These are phyloP conservation scores for Tanytarsus gracilentus DNA, from an alignment of 2,888 invertebrate genomes.

Conservation along the genomic window DNA sequence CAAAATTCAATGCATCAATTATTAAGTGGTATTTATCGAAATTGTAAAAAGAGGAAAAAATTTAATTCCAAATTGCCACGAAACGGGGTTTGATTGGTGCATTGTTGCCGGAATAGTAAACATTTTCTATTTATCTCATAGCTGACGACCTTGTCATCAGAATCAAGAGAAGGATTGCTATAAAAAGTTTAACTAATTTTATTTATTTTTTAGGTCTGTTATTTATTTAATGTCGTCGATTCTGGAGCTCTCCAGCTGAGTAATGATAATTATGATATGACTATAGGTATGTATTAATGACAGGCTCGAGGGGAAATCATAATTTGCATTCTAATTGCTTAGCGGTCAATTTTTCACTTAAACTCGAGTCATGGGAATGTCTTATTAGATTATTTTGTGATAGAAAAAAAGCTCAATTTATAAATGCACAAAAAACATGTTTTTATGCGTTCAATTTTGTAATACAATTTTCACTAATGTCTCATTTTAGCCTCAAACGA, in stretches of 20 bases:
- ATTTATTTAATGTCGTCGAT: slow-evolving; percentile 13
- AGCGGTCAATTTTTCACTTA: too few species aligned
- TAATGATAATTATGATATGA: slow-evolving; percentile 72
- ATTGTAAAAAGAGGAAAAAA: background rate
- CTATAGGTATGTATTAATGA: slow-evolving; percentile 56
- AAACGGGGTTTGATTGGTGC: slow-evolving; percentile 8
- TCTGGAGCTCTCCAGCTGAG: slow-evolving; percentile 70
- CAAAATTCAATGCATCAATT: background rate
- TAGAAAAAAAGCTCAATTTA: background rate
- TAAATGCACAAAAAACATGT: background rate
- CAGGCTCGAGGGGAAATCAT: too few species aligned
- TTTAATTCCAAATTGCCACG: slow-evolving; percentile 17
- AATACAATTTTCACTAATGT: slow-evolving; percentile 31
- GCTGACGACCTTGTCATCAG: background rate
- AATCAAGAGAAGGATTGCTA: background rate
- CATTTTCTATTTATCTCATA: background rate
- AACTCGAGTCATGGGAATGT: too few species aligned
- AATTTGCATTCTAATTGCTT: too few species aligned
- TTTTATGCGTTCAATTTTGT: slow-evolving; percentile 1
- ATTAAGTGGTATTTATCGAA: background rate
- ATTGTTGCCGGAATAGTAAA: background rate
- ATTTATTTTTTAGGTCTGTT: background rate
- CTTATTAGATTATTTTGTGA: too few species aligned
- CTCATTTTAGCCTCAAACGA: slow-evolving; percentile 80
- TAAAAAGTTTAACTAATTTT: background rate